Conservation (phyloP, 2,113 vertebrate species). For the Polypterus senegalus region DNA sequence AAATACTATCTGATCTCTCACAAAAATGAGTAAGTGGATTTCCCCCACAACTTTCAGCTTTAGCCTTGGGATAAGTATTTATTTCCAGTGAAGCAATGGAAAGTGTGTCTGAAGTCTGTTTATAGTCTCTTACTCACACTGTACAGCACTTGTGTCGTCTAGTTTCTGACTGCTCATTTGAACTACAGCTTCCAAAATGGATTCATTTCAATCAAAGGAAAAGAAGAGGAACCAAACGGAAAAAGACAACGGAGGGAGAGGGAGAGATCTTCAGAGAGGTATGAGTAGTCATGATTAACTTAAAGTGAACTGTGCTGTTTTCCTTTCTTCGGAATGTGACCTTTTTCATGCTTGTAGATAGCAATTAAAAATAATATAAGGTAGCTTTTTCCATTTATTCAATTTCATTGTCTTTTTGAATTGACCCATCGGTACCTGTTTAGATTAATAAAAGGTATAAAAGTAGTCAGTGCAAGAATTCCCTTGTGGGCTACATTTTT, state of each 20-base stretch:
- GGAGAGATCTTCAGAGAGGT: conserved; percentile 70
- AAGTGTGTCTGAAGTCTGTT: conserved; percentile 27
- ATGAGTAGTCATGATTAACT: conserved; percentile 41
- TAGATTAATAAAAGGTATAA: too few species aligned
- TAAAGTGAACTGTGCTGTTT: conserved; percentile 39
- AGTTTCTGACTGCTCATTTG: conserved; percentile 31
- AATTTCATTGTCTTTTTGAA: too few species aligned
- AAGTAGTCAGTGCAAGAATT: too few species aligned
- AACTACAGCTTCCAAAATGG: conserved; percentile 84
- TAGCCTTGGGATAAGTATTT: conserved; percentile 4
- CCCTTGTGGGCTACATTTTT: too few species aligned
- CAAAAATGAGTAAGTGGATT: conserved; percentile 3
- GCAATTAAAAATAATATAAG: too few species aligned
- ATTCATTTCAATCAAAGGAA: conserved; percentile 57
- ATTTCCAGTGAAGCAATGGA: conserved; percentile 32
- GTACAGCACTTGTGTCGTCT: conserved; percentile 21
- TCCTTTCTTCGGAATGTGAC: not conserved
- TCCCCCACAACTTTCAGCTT: conserved; percentile 1
- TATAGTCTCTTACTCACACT: conserved; percentile 29
- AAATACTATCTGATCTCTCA: not conserved
- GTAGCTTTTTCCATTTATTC: too few species aligned
- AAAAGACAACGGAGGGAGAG: conserved; percentile 44
- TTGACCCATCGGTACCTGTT: too few species aligned
- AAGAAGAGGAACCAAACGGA: conserved; percentile 66
- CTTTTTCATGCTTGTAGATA: too few species aligned